Base-by-base conservation (phyloP, 2,797 vertebrate genomes). In the Hippocampus kuda region DNA sequence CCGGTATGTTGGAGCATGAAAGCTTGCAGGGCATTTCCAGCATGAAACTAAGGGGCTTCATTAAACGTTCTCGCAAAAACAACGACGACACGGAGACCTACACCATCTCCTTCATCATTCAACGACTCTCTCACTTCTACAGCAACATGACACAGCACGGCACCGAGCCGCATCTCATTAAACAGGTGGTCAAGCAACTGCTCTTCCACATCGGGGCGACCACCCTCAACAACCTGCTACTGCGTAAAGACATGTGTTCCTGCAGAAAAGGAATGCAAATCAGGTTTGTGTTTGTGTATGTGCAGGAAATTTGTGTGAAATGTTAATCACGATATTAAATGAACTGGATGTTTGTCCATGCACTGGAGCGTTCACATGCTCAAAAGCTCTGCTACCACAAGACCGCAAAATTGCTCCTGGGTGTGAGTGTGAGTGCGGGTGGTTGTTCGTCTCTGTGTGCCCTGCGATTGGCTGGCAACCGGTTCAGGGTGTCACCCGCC, bases 231-330 rank as follows among this genome's bases (percentile, higher is more conserved):
- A 95, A 91, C 79, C 94, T 99, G 74, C 92, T 99, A 83, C 93
- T 99, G 27, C 93, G 97, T 70, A 99, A 99, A 86, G 97, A 99
- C 79, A 95, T 98, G 93, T 99, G 96, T 79, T 98, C 97, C 20
- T 99, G 96, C 82, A 92, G 97, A 49, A 99, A 99, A 88, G 97
- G 97, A 70, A 98, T 99, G 97, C 96, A 99, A 77, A 98, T 98
- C 88, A 94, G 97, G 97, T 98, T 42, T 60, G 76, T 5, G 22
- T 27, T 13, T 18, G 42, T 2, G 38, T 53, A 4, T 10, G 8
- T 10, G 6, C 1, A n/a, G 38, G 10, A 42, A 11, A 41, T 41
- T n/a, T 20, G 34, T 4, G 12, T 5, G 7, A n/a, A 42, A 41
- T n/a, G 18, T 12, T n/a, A 38, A 4, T 1, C 16, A 60, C 7